phyloP scores from a whole-genome alignment of 1,140 invertebrate species.

The Apolygus lucorum region DNA sequence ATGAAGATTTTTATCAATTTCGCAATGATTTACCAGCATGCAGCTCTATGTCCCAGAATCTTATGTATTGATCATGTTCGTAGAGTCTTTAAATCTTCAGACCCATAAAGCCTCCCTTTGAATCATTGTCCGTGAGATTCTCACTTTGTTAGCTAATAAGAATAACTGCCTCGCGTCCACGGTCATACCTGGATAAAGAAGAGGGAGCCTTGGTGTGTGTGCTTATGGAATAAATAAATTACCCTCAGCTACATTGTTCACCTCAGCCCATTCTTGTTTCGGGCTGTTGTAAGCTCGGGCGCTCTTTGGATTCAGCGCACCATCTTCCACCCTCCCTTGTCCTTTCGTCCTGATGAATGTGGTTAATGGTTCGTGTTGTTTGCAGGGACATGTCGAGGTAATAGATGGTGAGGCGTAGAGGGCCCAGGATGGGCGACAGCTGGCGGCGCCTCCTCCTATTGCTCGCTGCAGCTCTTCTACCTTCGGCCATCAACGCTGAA shows the following conservation, averaged over 20 bases:
- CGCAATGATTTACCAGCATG: too few species aligned
- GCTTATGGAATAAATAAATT: slow-evolving; percentile 12
- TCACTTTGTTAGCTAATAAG: neutral
- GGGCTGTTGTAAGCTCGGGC: neutral
- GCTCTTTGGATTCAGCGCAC: neutral
- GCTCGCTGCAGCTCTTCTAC: slow-evolving; percentile 16
- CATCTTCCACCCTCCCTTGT: neutral
- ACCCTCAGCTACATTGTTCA: neutral
- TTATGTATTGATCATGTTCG: too few species aligned
- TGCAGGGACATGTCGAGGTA: slow-evolving; percentile 19
- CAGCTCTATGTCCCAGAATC: too few species aligned
- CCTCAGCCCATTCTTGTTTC: neutral
- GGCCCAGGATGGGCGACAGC: slow-evolving; percentile 27
- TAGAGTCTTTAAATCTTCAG: too few species aligned
- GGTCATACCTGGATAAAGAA: slow-evolving; percentile 4
- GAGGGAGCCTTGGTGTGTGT: neutral
- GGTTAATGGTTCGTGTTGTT: slow-evolving; percentile 13
- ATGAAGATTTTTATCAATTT: too few species aligned
- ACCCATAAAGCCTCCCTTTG: too few species aligned
- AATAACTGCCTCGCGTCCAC: neutral
- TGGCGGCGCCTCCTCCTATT: slow-evolving; percentile 17
- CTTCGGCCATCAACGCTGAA: slow-evolving; percentile 10
- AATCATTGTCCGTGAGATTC: too few species aligned
- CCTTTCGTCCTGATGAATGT: slow-evolving; percentile 11
- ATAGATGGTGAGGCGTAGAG: slow-evolving; percentile 16